These are phyloP conservation scores for Geodia barretti DNA, from an alignment of 37 sponge, comb jelly and placozoan genomes.

Conservation along the genomic window DNA sequence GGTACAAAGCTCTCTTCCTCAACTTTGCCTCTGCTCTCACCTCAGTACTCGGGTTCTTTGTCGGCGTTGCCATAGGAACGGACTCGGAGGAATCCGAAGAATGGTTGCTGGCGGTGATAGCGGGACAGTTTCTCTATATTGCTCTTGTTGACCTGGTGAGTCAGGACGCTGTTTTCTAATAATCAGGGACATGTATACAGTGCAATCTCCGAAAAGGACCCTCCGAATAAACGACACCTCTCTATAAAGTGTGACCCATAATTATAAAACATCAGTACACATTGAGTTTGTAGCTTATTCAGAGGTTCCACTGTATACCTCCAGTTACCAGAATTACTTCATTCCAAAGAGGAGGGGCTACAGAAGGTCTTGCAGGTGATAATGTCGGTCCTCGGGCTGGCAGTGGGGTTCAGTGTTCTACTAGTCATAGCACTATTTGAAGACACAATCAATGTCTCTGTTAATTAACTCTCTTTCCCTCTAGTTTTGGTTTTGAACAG, in stretches of 20 bases:
- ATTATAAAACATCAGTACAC: too few relatives aligned
- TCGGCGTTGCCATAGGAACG: constrained; percentile 52
- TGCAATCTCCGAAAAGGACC: background rate
- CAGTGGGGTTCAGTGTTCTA: constrained; percentile 6
- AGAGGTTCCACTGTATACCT: too few relatives aligned
- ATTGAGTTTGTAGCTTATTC: too few relatives aligned
- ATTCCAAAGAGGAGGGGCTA: background rate
- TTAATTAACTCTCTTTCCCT: background rate
- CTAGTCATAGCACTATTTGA: constrained; percentile 21
- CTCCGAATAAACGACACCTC: too few relatives aligned
- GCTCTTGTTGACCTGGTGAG: constrained; percentile 57
- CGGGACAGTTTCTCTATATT: constrained; percentile 63
- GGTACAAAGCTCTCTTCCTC: constrained; percentile 38
- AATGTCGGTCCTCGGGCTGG: constrained; percentile 2
- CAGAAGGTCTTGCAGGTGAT: background rate
- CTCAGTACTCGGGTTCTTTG: constrained; percentile 55
- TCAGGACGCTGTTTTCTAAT: background rate
- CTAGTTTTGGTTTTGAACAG: too few relatives aligned
- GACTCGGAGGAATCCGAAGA: constrained; percentile 1
- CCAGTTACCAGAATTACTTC: background rate
- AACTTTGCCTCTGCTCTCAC: constrained; percentile 54
- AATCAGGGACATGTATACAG: background rate
- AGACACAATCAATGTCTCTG: background rate
- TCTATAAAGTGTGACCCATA: too few relatives aligned
- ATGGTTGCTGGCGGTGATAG: constrained; percentile 51